Percentiles rank a stretch among this genome's conserved stretches.
Evolutionary conservation across 2,113 vertebrate species (phyloP).

Genomic region (Tenrec ecaudatus): DNA sequence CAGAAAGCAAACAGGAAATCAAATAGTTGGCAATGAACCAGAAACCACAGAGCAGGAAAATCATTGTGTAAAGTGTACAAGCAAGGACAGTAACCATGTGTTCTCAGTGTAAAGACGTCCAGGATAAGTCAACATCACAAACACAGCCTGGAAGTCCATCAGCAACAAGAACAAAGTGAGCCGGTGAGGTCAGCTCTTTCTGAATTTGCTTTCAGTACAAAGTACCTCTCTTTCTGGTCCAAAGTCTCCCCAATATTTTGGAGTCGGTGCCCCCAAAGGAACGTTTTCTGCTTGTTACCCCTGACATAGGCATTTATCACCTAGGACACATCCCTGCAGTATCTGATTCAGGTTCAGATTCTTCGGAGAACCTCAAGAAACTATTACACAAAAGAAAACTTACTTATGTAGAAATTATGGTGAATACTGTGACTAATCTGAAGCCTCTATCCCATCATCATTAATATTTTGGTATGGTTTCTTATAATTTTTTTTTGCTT

Average conservation of each 20-base stretch:
- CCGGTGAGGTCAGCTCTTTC: not conserved
- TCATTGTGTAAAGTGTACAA: not conserved
- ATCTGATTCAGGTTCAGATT: not conserved
- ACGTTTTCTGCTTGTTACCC: not conserved
- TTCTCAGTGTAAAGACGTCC: not conserved
- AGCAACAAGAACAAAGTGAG: not conserved
- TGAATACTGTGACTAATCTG: not conserved
- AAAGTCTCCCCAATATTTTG: not conserved
- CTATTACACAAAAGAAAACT: not conserved
- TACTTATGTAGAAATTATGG: not conserved
- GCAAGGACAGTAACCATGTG: not conserved
- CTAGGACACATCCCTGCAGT: not conserved
- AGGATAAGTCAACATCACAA: not conserved
- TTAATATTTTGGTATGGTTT: not conserved
- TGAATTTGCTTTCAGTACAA: not conserved
- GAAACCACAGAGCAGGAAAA: not conserved
- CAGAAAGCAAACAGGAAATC: conserved; percentile 50
- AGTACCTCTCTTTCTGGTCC: not conserved
- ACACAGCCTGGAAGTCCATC: not conserved
- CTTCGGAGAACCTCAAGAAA: not conserved
- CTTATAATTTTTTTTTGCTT: not conserved
- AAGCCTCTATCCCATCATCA: not conserved
- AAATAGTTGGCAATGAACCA: not conserved
- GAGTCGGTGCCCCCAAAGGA: not conserved
- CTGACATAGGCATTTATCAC: not conserved